Base-by-base conservation (phyloP, 2,888 invertebrate genomes). In the Tiphia femorata region DNA sequence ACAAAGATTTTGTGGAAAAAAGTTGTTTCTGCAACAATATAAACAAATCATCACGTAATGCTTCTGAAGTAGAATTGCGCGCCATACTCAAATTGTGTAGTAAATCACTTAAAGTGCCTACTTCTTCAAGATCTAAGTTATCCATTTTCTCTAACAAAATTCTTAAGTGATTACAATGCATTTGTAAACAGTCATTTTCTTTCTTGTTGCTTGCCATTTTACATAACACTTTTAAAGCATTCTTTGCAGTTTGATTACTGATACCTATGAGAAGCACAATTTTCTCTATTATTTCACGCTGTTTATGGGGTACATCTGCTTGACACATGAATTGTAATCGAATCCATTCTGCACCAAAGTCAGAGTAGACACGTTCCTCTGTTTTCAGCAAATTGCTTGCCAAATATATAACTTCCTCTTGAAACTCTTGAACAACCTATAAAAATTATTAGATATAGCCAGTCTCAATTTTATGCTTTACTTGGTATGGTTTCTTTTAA, bases 11-110 rank as follows among this genome's bases (percentile, higher is more conserved):
- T 2, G 88, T 87, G 77, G 88, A 90, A 2, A 91, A 88, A 29
- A 96, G 84, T 81, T 95, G 93, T 80, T 96, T 96, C 66, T 91
- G 88, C n/a, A 95, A 88, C 14, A 95, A 85, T 86, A 96, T 95
- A 75, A 91, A 90, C 47, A 96, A 87, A 77, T 95, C 94, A 84
- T 93, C 92, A 80, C 91, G 89, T 30, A 94, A 87, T 2, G 84
- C 82, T n/a, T 85, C 82, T 23, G 84, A 72, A 1, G 83, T 76
- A 21, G 86, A 85, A 29, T 84, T 7, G 76, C 84, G 40, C 80
- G 82, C 66, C 76, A 79, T n/a, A 84, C 86, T 83, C 83, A 95
- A 20, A 14, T 87, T 87, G 77, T 94, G 93, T 2, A 96, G 82
- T 64, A 95, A 85, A 77, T 94, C 91, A 87, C 94, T 93, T 8